These are phyloP conservation scores for Andrena camellia DNA, from an alignment of 2,888 invertebrate genomes.

Conservation along the genomic window DNA sequence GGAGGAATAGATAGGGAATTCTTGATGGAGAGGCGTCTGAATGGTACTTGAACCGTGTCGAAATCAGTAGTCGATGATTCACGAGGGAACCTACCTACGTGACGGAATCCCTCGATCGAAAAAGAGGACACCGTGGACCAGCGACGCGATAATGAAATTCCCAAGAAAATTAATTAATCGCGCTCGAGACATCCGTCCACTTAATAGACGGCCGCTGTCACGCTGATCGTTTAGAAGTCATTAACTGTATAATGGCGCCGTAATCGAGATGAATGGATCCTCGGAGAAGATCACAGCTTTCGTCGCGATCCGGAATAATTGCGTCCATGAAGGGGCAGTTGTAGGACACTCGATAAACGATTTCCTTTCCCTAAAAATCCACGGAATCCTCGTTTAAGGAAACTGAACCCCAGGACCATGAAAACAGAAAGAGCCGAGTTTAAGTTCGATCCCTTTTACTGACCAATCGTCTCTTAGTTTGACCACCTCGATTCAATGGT, in stretches of 20 bases:
- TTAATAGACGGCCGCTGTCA: slow-evolving; percentile 38
- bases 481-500: neutral
- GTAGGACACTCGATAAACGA: neutral
- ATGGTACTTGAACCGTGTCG: neutral
- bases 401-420: neutral
- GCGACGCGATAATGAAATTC: slow-evolving; percentile 58
- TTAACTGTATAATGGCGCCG: slow-evolving; percentile 28
- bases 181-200: slow-evolving; percentile 55
- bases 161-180: slow-evolving; percentile 69
- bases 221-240: slow-evolving; percentile 12
- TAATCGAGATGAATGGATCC: slow-evolving; percentile 35
- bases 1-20: neutral
- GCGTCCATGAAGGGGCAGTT: slow-evolving; percentile 2
- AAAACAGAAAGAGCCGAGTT: neutral
- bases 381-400: neutral
- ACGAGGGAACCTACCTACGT: neutral
- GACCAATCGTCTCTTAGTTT: neutral
- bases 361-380: neutral
- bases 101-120: slow-evolving; percentile 10
- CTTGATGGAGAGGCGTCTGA: neutral
- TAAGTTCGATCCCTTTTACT: neutral
- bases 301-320: slow-evolving; percentile 2
- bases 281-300: neutral
- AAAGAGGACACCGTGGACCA: slow-evolving; percentile 11
- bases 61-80: neutral